Conservation (phyloP, 2,888 invertebrate genomes). For the Parthenolecanium corni region DNA sequence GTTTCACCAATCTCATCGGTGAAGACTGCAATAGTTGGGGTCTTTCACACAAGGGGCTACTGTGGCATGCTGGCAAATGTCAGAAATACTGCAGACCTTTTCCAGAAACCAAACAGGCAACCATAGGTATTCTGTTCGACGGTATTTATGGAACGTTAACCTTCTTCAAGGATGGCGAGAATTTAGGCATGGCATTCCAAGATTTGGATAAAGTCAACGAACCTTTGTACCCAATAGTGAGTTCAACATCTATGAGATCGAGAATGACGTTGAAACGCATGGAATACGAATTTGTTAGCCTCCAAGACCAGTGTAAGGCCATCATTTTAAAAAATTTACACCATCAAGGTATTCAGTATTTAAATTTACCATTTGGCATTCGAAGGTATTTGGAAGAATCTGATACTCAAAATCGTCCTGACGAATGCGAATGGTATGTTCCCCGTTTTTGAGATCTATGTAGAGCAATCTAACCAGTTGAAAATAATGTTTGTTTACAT, state of each 20-base stretch:
- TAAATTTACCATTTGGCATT: conserved; percentile 14
- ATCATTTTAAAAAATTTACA: conserved; percentile 47
- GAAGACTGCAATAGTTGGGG: conserved; percentile 60
- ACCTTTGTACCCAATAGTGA: conserved; percentile 55
- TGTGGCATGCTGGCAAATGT: conserved; percentile 56
- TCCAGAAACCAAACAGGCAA: conserved; percentile 54
- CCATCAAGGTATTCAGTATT: neutral
- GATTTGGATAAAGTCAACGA: conserved; percentile 51
- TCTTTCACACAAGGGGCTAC: conserved; percentile 56
- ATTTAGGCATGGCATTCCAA: conserved; percentile 57
- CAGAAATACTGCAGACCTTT: conserved; percentile 55
- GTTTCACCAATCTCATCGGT: conserved; percentile 59
- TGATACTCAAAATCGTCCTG: neutral
- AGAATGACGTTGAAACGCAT: conserved; percentile 53
- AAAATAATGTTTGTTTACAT: no score
- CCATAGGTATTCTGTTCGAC: conserved; percentile 56
- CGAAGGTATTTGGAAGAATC: neutral
- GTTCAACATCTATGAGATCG: conserved; percentile 63
- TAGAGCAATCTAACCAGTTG: no score
- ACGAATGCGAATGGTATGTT: conserved; percentile 21
- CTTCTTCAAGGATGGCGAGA: conserved; percentile 57
- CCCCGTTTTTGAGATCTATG: conserved; percentile 1
- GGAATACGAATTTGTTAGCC: conserved; percentile 50
- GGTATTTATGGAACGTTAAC: conserved; percentile 55
- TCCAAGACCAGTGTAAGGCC: conserved; percentile 56